These are phyloP conservation scores for Synanthedon myopaeformis DNA, from an alignment of 2,888 invertebrate species.

Conservation along the genomic window DNA sequence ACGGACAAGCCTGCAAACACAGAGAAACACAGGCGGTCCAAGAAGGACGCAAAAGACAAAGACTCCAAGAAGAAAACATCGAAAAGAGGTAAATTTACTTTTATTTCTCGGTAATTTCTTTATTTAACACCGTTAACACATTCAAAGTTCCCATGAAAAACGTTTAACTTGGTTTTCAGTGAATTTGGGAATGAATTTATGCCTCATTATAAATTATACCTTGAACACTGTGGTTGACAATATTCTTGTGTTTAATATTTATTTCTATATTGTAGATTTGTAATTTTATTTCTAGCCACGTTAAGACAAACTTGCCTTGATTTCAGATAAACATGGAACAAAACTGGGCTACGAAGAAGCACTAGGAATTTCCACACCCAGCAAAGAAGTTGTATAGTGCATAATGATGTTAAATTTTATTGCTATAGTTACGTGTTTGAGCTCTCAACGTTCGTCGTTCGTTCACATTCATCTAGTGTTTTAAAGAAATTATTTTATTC, in stretches of 20 bases:
- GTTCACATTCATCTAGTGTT: conserved; percentile 48
- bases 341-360: conserved; percentile 90
- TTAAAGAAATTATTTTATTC: conserved; percentile 27
- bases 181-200: too few relatives aligned
- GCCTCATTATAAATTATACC: too few relatives aligned
- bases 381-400: conserved; percentile 81
- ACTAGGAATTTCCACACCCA: conserved; percentile 90
- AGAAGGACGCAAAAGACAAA: conserved; percentile 54
- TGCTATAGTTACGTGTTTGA: conserved; percentile 35
- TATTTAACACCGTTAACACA: too few relatives aligned
- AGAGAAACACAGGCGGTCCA: conserved; percentile 62
- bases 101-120: conserved; percentile 1
- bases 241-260: too few relatives aligned
- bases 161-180: too few relatives aligned
- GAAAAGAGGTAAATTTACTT: conserved; percentile 40
- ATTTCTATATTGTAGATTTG: background rate
- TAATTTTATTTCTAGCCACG: too few relatives aligned
- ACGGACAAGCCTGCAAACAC: conserved; percentile 26
- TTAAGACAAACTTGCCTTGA: background rate
- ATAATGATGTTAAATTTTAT: conserved; percentile 17
- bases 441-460: conserved; percentile 59
- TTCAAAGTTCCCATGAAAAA: too few relatives aligned
- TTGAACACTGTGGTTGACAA: too few relatives aligned
- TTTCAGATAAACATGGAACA: conserved; percentile 67
- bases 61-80: conserved; percentile 53